phyloP scores from a whole-genome alignment of 2,113 vertebrate species.

The Gobio gobio region DNA sequence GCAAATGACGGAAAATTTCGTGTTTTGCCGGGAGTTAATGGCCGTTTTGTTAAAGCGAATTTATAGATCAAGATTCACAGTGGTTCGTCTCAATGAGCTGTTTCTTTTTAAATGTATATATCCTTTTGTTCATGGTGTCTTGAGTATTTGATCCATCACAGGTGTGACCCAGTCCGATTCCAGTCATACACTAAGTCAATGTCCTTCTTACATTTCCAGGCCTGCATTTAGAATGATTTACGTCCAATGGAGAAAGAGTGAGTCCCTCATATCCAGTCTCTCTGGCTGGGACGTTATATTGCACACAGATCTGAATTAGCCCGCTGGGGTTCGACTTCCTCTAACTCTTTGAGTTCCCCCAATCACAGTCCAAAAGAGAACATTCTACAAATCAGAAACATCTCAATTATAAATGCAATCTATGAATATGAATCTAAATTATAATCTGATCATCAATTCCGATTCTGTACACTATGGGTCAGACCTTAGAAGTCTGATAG shows the following conservation, averaged over 20 bases:
- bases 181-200: conserved; percentile 20
- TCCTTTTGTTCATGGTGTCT: background rate
- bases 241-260: background rate
- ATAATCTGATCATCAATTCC: no score
- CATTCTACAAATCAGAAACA: background rate
- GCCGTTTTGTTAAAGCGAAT: background rate
- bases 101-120: background rate
- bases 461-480: background rate
- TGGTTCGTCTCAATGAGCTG: background rate
- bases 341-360: background rate
- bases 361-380: background rate
- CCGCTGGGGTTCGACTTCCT: conserved; percentile 1
- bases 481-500: background rate
- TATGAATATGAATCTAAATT: no score
- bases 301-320: background rate
- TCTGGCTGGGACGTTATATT: background rate
- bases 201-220: conserved; percentile 22
- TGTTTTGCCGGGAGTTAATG: background rate
- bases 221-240: conserved; percentile 14
- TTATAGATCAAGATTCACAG: background rate
- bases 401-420: background rate
- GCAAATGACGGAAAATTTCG: no score
- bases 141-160: background rate
- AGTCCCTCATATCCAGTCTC: conserved; percentile 29
- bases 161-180: conserved; percentile 32